Conservation (phyloP, 2,888 invertebrate species). For the Cordylochernes scorpioides region DNA sequence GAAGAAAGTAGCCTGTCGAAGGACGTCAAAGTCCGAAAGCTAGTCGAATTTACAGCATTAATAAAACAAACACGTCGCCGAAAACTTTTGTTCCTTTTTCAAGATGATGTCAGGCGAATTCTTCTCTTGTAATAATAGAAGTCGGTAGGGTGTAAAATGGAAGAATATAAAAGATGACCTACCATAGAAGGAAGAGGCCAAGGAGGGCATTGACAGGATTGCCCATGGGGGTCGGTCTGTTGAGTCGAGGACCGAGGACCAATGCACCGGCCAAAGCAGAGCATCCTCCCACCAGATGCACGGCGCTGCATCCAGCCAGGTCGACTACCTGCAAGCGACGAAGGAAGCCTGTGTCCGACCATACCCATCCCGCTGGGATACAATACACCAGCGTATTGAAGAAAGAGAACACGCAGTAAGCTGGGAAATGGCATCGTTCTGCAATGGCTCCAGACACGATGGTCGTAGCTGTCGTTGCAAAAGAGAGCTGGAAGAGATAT, state of each 20-base stretch:
- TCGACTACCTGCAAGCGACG: slow-evolving; percentile 19
- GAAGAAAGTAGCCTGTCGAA: too few relatives aligned
- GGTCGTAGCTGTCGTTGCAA: slow-evolving; percentile 66
- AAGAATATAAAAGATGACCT: too few relatives aligned
- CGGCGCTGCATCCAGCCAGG: slow-evolving; percentile 32
- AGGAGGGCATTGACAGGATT: slow-evolving; percentile 68
- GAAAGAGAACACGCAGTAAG: slow-evolving; percentile 66
- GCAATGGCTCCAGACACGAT: slow-evolving; percentile 86
- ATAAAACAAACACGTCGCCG: too few relatives aligned
- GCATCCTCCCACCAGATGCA: slow-evolving; percentile 52
- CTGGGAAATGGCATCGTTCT: slow-evolving; percentile 46
- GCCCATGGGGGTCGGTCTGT: slow-evolving; percentile 43
- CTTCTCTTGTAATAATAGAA: too few relatives aligned
- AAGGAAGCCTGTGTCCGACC: slow-evolving; percentile 18
- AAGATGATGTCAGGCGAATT: too few relatives aligned
- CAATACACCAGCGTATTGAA: slow-evolving; percentile 70
- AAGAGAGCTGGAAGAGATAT: slow-evolving; percentile 58
- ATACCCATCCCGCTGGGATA: slow-evolving; percentile 38
- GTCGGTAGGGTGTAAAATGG: too few relatives aligned
- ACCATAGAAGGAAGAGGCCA: slow-evolving; percentile 71
- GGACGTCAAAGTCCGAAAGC: too few relatives aligned
- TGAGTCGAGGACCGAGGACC: slow-evolving; percentile 63
- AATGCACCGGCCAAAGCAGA: slow-evolving; percentile 60
- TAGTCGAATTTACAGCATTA: too few relatives aligned
- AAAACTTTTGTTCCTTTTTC: too few relatives aligned